Evolutionary conservation across 2,888 invertebrate species (phyloP).

Genomic region (Acrocyrtus sp.): DNA sequence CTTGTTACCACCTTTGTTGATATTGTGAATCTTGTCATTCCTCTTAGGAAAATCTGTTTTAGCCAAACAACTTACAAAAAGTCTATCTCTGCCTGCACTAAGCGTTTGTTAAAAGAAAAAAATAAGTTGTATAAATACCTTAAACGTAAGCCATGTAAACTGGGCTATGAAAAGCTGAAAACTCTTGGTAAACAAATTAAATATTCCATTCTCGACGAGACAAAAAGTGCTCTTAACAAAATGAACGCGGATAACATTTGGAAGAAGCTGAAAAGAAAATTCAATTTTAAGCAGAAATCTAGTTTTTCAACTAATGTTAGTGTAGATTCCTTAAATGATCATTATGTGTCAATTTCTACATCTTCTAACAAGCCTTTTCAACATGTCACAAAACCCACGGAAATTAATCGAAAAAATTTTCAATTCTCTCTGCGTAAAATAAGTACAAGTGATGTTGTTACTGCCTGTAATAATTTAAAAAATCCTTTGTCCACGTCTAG

Average conservation of each 20-base stretch:
- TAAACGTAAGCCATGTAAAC: background rate
- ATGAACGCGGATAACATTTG: background rate
- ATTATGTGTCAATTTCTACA: background rate
- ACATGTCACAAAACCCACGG: too few species aligned
- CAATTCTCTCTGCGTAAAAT: too few species aligned
- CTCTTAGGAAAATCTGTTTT: too few species aligned
- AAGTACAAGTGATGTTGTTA: background rate
- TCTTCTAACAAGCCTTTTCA: too few species aligned
- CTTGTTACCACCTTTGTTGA: too few species aligned
- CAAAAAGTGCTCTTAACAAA: background rate
- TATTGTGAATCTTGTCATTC: too few species aligned
- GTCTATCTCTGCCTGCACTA: too few species aligned
- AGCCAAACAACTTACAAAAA: too few species aligned
- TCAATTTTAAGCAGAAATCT: background rate
- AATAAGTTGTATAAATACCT: background rate
- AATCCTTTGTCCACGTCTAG: too few species aligned
- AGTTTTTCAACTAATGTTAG: background rate
- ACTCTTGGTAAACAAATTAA: background rate
- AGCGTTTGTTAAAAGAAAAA: too few species aligned
- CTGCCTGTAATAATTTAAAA: background rate
- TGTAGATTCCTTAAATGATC: background rate
- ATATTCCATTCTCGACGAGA: background rate
- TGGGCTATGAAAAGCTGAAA: background rate
- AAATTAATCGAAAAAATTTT: too few species aligned
- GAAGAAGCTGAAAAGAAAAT: background rate